phyloP scores from a whole-genome alignment of 1,140 invertebrate genomes.

The Scaptomyza graminum region DNA sequence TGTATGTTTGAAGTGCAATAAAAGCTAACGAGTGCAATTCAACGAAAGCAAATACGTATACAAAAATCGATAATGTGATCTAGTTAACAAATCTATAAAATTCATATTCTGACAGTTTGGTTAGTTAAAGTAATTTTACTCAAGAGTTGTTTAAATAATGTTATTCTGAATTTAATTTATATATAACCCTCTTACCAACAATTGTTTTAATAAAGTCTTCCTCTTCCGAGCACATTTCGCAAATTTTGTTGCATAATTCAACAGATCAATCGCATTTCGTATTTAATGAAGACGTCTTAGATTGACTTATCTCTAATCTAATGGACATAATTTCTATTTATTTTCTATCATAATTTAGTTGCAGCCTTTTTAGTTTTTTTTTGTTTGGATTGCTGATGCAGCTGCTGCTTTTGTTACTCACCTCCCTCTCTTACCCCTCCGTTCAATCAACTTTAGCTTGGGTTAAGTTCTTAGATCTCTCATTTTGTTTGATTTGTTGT shows the following conservation, averaged over 20 bases:
- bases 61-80: too few species aligned
- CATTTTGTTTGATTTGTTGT: constrained; percentile 17
- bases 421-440: background rate
- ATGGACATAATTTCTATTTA: background rate
- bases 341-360: background rate
- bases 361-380: constrained; percentile 55
- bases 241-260: background rate
- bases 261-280: background rate
- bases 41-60: too few species aligned
- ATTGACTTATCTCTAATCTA: background rate
- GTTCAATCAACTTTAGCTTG: constrained; percentile 36
- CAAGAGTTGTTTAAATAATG: too few species aligned
- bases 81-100: too few species aligned
- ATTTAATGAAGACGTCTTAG: background rate
- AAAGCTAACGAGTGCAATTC: too few species aligned
- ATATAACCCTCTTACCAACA: too few species aligned
- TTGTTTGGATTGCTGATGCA: constrained; percentile 7
- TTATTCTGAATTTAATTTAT: too few species aligned
- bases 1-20: too few species aligned
- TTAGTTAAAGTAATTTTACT: too few species aligned
- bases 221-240: background rate
- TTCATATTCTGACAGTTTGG: too few species aligned
- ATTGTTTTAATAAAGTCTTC: too few species aligned
- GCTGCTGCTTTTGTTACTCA: constrained; percentile 6
- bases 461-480: constrained; percentile 40